These are phyloP conservation scores for Colletes collaris DNA, from an alignment of 2,888 invertebrate genomes.

Conservation along the genomic window DNA sequence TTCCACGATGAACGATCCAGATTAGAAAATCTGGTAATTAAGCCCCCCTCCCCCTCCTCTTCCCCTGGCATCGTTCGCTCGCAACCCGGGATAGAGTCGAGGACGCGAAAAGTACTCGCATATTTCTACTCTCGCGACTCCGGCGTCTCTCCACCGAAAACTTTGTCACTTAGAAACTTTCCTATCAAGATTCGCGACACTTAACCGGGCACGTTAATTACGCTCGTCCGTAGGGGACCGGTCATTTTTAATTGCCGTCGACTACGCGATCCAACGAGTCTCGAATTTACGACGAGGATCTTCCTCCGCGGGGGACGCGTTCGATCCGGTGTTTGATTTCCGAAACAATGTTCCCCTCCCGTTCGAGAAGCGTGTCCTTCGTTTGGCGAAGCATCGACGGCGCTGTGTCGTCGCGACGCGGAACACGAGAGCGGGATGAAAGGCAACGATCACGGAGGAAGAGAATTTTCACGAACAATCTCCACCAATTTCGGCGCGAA, in stretches of 20 bases:
- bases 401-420: background rate
- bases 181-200: constrained; percentile 64
- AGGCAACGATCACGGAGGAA: constrained; percentile 14
- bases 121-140: constrained; percentile 57
- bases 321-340: background rate
- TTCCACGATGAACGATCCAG: constrained; percentile 53
- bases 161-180: constrained; percentile 69
- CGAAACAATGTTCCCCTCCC: background rate
- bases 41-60: constrained; percentile 13
- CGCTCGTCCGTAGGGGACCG: constrained; percentile 44
- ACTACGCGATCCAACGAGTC: constrained; percentile 2
- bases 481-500: constrained; percentile 79
- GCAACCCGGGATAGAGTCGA: constrained; percentile 17
- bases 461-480: constrained; percentile 75
- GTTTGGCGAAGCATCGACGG: background rate
- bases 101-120: constrained; percentile 56
- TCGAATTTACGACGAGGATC: constrained; percentile 5
- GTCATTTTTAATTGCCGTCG: constrained; percentile 64
- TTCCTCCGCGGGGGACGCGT: background rate
- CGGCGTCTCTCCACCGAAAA: constrained; percentile 45
- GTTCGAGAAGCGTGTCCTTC: background rate
- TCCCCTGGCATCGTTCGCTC: too few relatives aligned
- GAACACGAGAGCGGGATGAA: background rate
- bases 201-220: constrained; percentile 64
- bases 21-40: constrained; percentile 67